A percentile compares a stretch with the other conserved stretches of the same genome.
phyloP scores from a whole-genome alignment of 2,113 vertebrate genomes.

The Australoheros scitulus region DNA sequence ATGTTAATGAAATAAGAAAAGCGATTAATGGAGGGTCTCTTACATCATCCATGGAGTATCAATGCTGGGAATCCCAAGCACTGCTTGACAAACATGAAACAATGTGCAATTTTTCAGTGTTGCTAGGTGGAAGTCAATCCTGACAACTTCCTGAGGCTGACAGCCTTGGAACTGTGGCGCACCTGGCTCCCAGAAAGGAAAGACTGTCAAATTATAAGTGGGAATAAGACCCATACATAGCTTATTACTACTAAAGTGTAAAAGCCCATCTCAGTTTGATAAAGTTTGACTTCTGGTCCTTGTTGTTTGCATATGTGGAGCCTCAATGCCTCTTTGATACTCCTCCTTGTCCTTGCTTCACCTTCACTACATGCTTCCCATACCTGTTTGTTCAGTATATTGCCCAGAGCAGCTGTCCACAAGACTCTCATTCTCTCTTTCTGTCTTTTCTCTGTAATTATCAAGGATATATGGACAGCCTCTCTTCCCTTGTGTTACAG shows the following conservation, averaged over 20 bases:
- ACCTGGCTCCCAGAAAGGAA: not conserved
- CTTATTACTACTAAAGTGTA: not conserved
- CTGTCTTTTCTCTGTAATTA: conserved; percentile 59
- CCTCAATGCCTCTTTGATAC: not conserved
- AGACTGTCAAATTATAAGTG: conserved; percentile 14
- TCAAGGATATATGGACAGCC: conserved; percentile 49
- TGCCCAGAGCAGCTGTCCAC: not conserved
- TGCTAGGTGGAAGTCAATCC: conserved; percentile 48
- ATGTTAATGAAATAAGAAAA: conserved; percentile 35
- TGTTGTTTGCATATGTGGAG: not conserved
- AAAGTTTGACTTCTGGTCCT: not conserved
- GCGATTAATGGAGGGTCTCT: conserved; percentile 41
- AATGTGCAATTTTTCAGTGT: conserved; percentile 5
- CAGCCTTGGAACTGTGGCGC: conserved; percentile 22
- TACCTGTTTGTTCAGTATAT: conserved; percentile 22
- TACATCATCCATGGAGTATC: conserved; percentile 42
- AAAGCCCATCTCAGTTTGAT: not conserved
- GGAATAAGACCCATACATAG: not conserved
- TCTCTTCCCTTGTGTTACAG: conserved; percentile 47
- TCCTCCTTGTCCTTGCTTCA: conserved; percentile 18
- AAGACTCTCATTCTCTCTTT: not conserved
- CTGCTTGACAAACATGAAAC: conserved; percentile 14
- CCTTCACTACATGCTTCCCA: conserved; percentile 8
- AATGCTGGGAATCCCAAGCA: conserved; percentile 27
- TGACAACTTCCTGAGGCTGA: conserved; percentile 10